These are phyloP conservation scores for Caenorhabditis macrosperma DNA, from an alignment of 2,888 invertebrate species.

Conservation along the genomic window DNA sequence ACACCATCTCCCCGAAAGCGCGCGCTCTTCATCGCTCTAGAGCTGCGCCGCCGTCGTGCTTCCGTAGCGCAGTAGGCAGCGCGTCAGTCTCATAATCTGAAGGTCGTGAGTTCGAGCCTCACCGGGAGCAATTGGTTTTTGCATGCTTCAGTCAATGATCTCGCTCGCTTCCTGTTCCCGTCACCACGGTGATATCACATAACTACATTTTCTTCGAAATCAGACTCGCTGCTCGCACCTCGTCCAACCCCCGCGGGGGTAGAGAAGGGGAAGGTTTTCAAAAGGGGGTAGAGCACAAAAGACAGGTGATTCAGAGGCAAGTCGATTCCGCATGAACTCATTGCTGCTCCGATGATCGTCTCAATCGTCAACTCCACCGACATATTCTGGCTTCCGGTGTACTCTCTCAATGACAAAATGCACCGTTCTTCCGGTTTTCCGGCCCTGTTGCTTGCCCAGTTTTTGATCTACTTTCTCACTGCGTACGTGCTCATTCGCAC, in stretches of 20 bases:
- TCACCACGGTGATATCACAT: too few species aligned
- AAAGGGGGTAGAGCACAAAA: too few species aligned
- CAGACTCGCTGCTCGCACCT: too few species aligned
- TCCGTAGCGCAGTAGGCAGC: slow-evolving; percentile 87
- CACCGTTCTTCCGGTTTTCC: not conserved
- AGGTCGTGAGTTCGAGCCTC: slow-evolving; percentile 96
- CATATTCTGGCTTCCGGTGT: slow-evolving; percentile 8
- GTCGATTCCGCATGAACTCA: too few species aligned
- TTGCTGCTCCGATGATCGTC: slow-evolving; percentile 15
- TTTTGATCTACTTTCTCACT: slow-evolving; percentile 1
- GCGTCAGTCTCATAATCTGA: slow-evolving; percentile 93
- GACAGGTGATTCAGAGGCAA: too few species aligned
- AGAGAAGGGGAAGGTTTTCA: too few species aligned
- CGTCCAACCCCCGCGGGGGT: too few species aligned
- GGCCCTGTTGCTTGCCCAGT: not conserved
- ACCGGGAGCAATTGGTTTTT: slow-evolving; percentile 83
- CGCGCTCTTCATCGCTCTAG: not conserved
- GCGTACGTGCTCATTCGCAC: slow-evolving; percentile 17
- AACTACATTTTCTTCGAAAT: too few species aligned
- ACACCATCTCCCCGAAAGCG: not conserved
- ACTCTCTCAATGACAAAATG: slow-evolving; percentile 20
- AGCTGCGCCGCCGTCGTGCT: too few species aligned
- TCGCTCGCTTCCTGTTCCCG: too few species aligned
- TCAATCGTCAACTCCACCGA: not conserved
- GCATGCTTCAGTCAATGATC: too few species aligned